Evolutionary conservation across 2,888 invertebrate genomes (phyloP).

Genomic region (Syritta pipiens): DNA sequence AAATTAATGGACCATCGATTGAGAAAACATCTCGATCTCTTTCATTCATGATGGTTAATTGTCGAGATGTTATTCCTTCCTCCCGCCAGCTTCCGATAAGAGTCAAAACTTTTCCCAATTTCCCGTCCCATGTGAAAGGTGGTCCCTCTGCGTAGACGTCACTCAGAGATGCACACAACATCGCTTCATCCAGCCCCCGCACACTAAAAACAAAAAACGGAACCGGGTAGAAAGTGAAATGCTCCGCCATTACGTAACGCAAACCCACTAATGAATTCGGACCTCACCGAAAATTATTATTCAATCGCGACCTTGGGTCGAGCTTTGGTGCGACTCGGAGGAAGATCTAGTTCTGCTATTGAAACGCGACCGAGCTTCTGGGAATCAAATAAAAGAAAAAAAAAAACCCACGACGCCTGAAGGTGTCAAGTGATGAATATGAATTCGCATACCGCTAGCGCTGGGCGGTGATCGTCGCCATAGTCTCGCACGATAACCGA

Average conservation of each 20-base stretch:
- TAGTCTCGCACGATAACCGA: no score
- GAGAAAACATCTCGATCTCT: no score
- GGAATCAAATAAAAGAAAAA: neutral
- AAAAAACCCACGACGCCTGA: neutral
- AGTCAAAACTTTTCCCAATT: slow-evolving; percentile 1
- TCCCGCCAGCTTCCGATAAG: no score
- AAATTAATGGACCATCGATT: neutral
- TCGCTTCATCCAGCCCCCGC: neutral
- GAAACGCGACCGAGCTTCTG: neutral
- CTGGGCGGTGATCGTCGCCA: slow-evolving; percentile 1
- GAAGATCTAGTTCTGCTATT: slow-evolving; percentile 38
- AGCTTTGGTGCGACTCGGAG: slow-evolving; percentile 18
- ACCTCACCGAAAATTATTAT: slow-evolving; percentile 18
- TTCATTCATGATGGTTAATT: no score
- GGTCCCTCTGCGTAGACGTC: neutral
- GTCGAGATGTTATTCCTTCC: no score
- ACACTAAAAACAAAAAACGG: slow-evolving; percentile 9
- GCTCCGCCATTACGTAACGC: slow-evolving; percentile 21
- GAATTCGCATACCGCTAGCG: slow-evolving; percentile 2
- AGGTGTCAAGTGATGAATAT: slow-evolving; percentile 33
- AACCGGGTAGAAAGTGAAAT: slow-evolving; percentile 59
- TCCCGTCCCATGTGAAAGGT: slow-evolving; percentile 15
- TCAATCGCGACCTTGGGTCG: slow-evolving; percentile 59
- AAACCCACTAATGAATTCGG: slow-evolving; percentile 39
- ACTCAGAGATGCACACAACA: slow-evolving; percentile 87